Conservation (phyloP, 2,888 invertebrate species). For the Arrhopalites spinosus region DNA sequence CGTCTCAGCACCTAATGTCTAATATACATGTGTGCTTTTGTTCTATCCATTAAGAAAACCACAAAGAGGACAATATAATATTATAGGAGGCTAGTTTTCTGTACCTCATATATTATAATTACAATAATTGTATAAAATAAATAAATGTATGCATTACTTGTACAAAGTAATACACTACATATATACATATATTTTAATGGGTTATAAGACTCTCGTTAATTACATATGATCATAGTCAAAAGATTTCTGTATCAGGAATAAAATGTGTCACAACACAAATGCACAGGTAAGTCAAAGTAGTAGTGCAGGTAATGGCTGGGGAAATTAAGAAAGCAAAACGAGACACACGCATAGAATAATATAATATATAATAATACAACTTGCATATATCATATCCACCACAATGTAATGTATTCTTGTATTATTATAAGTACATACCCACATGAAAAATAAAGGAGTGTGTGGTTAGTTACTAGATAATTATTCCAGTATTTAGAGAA, state of each 20-base stretch:
- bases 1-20: too few species aligned
- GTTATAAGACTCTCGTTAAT: not conserved
- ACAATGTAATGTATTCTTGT: not conserved
- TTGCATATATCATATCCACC: not conserved
- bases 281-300: not conserved
- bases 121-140: too few species aligned
- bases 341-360: not conserved
- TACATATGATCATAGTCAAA: not conserved
- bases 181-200: too few species aligned
- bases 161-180: not conserved
- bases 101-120: too few species aligned
- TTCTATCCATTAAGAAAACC: not conserved
- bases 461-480: too few species aligned
- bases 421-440: not conserved
- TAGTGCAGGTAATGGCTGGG: conserved; percentile 27
- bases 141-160: too few species aligned
- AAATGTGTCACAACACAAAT: conserved; percentile 3
- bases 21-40: too few species aligned
- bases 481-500: too few species aligned
- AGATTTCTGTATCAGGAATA: not conserved
- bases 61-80: not conserved
- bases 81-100: too few species aligned
- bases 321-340: conserved; percentile 25
- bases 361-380: not conserved
- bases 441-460: not conserved